These are phyloP conservation scores for Mugil cephalus DNA, from an alignment of 2,113 vertebrate genomes.

Conservation along the genomic window DNA sequence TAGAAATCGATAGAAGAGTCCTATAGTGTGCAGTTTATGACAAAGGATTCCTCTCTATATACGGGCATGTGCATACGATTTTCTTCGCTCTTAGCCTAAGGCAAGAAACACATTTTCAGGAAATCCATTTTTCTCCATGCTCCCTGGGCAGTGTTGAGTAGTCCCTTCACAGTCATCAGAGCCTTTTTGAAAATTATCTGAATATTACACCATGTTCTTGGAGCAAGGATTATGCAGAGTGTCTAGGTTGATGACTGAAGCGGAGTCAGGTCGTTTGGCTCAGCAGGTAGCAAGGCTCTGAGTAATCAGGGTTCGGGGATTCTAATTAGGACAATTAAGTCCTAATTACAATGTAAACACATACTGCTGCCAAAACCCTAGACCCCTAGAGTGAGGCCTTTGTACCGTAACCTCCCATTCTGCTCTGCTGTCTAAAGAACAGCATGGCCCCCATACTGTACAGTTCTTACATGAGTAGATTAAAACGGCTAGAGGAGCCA, in stretches of 20 bases:
- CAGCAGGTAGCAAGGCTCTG: slow-evolving; percentile 64
- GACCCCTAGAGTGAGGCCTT: slow-evolving; percentile 75
- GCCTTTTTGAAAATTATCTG: slow-evolving; percentile 56
- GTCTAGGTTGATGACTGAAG: slow-evolving; percentile 56
- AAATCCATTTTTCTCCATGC: slow-evolving; percentile 59
- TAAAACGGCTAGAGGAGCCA: slow-evolving; percentile 3
- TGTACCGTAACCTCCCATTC: slow-evolving; percentile 59
- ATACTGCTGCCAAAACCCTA: slow-evolving; percentile 75
- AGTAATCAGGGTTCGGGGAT: slow-evolving; percentile 76
- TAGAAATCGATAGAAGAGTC: slow-evolving; percentile 55
- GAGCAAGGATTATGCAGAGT: slow-evolving; percentile 34
- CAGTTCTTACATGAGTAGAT: slow-evolving; percentile 22
- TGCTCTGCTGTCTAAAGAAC: slow-evolving; percentile 57
- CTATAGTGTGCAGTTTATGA: slow-evolving; percentile 35
- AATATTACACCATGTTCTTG: slow-evolving; percentile 54
- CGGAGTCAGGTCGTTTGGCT: slow-evolving; percentile 59
- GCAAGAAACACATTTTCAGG: slow-evolving; percentile 64
- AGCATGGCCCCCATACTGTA: slow-evolving; percentile 34
- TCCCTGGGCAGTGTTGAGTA: slow-evolving; percentile 53
- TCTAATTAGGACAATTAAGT: slow-evolving; percentile 82
- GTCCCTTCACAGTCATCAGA: slow-evolving; percentile 66
- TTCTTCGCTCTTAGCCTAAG: slow-evolving; percentile 49
- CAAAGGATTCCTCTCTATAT: slow-evolving; percentile 27
- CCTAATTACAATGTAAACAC: slow-evolving; percentile 85
- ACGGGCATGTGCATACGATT: slow-evolving; percentile 45